These are phyloP conservation scores for Scleropages formosus DNA, from an alignment of 2,797 vertebrate genomes.

Conservation along the genomic window DNA sequence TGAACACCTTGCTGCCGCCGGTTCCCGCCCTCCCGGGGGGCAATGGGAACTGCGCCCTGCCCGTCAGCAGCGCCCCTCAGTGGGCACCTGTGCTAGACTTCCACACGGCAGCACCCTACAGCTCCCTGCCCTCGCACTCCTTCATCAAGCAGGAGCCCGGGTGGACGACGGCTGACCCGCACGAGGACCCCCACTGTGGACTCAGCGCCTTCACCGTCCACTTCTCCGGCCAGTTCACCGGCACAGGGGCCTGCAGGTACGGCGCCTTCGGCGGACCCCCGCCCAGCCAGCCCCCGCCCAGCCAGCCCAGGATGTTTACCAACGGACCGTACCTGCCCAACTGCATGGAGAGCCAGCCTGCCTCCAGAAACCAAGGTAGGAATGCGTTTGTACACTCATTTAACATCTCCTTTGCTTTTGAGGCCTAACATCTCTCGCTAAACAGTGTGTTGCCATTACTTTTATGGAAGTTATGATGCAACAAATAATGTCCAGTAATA, in stretches of 20 bases:
- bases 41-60: conserved; percentile 77
- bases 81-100: conserved; percentile 87
- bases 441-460: neutral
- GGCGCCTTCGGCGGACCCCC: conserved; percentile 80
- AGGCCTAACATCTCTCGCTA: neutral
- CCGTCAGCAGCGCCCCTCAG: conserved; percentile 79
- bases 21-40: conserved; percentile 76
- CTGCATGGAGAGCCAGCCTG: conserved; percentile 83
- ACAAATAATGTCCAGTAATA: neutral
- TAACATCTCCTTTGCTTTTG: neutral
- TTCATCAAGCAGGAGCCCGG: conserved; percentile 96
- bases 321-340: conserved; percentile 82
- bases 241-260: conserved; percentile 85
- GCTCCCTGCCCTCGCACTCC: conserved; percentile 82
- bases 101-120: conserved; percentile 80
- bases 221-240: conserved; percentile 92
- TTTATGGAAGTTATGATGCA: neutral
- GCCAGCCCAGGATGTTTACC: conserved; percentile 84
- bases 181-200: conserved; percentile 86
- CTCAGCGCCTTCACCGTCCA: conserved; percentile 94
- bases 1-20: conserved; percentile 78
- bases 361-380: conserved; percentile 86
- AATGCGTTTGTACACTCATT: neutral
- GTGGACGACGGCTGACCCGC: conserved; percentile 82
- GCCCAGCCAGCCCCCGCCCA: conserved; percentile 70